Percentiles rank a stretch among this genome's conserved stretches.
Conservation (phyloP, 2,113 vertebrate genomes). For the Apodemus speciosus region DNA sequence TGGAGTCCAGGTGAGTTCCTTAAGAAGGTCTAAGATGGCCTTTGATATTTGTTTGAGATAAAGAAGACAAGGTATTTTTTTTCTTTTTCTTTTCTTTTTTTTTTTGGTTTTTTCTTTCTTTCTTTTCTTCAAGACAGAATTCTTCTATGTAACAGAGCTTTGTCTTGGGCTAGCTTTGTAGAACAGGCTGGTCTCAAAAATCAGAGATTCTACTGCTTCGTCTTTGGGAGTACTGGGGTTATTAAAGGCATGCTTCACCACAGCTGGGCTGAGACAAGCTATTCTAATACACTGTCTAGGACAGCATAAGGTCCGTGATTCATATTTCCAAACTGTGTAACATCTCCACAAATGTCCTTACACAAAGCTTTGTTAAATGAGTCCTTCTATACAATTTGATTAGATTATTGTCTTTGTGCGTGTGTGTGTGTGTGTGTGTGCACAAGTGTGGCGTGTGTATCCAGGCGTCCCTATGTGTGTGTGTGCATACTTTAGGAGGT, state of each 20-base stretch:
- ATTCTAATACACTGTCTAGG: neutral
- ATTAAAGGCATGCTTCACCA: too few relatives aligned
- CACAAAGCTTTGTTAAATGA: neutral
- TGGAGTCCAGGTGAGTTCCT: neutral
- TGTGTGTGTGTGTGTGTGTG: fast-evolving
- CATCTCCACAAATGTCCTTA: neutral
- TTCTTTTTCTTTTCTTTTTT: too few relatives aligned
- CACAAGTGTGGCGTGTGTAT: fast-evolving
- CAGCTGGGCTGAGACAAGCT: neutral
- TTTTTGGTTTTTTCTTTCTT: too few relatives aligned
- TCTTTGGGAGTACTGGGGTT: too few relatives aligned
- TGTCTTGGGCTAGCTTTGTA: too few relatives aligned
- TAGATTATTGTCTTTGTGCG: neutral
- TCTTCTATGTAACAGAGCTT: too few relatives aligned
- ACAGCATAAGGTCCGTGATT: neutral
- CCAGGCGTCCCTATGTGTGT: neutral
- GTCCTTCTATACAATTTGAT: neutral
- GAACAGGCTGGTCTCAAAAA: too few relatives aligned
- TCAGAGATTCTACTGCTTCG: too few relatives aligned
- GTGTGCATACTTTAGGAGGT: neutral
- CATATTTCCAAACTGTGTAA: neutral
- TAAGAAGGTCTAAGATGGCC: neutral
- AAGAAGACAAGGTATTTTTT: neutral
- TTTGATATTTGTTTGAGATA: neutral
- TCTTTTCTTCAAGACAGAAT: too few relatives aligned